Base-by-base conservation (phyloP, 2,888 invertebrate genomes). In the Biston betularia region DNA sequence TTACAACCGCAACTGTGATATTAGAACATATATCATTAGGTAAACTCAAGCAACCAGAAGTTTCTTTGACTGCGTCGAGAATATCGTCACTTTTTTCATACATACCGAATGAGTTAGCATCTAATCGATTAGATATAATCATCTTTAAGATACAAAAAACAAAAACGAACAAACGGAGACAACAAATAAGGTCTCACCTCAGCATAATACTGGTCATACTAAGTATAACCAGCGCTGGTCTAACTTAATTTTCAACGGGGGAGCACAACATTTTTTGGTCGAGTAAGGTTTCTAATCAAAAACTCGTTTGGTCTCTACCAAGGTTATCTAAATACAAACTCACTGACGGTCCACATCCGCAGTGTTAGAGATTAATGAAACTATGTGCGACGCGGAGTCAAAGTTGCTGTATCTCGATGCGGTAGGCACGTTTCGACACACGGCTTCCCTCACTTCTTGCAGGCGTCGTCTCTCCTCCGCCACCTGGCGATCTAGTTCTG, bases 401-500 rank as follows among this genome's bases (percentile, higher is more conserved):
- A 83, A 78, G 49, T 76, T 80, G 40, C 52, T 49, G 5, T 71
- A 65, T 10, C 77, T 76, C 0, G 81, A 56, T 73, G 80, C 78
- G 0, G 78, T 61, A 0, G 67, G 59, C 9, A 59, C 58, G 38
- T 66, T 80, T 9, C 86, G 79, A 65, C 89, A 90, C 6, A 92
- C 89, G 0, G 92, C 89, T 38, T 92, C 92, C 0, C 92, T 82
- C 0, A 89, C 88, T 68, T 89, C 89, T 68, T 92, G 87, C 38
- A 93, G 75, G 0, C 89, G 86, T 4, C 81, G 86, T 44, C 87
- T 78, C 68, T 93, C 92, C 59, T 88, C 88, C 0, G 87, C 88
- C 46, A 93, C 91, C 71, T 88, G 87, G 0, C 91, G 90, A 70
- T 93, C 92, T 45, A 92, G 65, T 38, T 91, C 90, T 2, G 86